Base-by-base conservation (phyloP, 2,113 vertebrate species). In the Thomomys bottae region DNA sequence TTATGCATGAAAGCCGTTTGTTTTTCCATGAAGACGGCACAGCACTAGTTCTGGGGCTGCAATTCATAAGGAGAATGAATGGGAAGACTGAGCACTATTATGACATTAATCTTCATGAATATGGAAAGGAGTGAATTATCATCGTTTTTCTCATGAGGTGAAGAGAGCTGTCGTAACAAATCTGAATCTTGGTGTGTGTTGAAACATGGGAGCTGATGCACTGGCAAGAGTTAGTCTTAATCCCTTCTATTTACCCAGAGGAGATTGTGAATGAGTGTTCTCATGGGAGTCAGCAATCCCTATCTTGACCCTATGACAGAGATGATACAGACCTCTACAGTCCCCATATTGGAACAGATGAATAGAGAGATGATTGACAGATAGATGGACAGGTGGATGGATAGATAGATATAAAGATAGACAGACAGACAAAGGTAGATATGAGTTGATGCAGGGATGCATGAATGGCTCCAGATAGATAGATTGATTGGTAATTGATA, bases 31-130 rank as follows among this genome's bases (percentile, higher is more conserved):
- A 79, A 96, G 94, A 88, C 79, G 73, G 87, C 73, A 54, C 49
- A 86, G 93, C 93, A 79, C 83, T 89, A 91, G 72, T 91, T 96
- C 88, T 90, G 75, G 67, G 75, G 23, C 88, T 94, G 87, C 94
- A 94, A 87, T 95, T 95, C 90, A 94, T 94, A 94, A 94, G 77
- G 76, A 83, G 63, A 94, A 80, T 0, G 4, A 88, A 73, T 66
- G 57, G 87, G 83, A 91, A 94, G 63, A 92, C 78, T 42, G 84
- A 94, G 63, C 10, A 0, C 59, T 91, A 73, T 91, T 91, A 71
- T 92, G 88, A 96, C 92, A 94, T 96, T 94, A 85, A 94, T 94
- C 93, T 94, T 96, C 93, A 95, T 94, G 94, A 96, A 95, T 96
- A 94, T 92, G 93, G 89, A 96, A 96, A 90, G 91, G 59, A 86